These are phyloP conservation scores for Platichthys stellatus DNA, from an alignment of 2,113 vertebrate species.

Conservation along the genomic window DNA sequence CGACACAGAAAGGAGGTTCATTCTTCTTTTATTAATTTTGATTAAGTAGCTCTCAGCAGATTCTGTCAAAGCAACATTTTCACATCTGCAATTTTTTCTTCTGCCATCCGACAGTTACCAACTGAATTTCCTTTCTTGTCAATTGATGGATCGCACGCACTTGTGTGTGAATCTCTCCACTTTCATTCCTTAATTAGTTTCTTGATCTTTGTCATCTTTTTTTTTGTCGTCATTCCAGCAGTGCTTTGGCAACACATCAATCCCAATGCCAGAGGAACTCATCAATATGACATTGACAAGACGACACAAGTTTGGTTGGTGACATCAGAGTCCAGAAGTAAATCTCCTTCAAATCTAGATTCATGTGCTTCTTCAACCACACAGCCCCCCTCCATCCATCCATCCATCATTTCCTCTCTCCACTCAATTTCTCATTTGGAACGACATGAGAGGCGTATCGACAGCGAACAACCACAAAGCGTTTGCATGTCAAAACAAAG, in stretches of 20 bases:
- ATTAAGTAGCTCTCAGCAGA: background rate
- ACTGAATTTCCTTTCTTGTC: background rate
- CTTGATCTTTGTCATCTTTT: background rate
- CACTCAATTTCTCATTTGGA: conserved; percentile 1
- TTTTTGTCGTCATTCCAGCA: conserved; percentile 21
- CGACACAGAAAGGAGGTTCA: background rate
- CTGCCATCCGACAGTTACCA: background rate
- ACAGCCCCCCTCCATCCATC: background rate
- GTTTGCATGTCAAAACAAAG: conserved; percentile 10
- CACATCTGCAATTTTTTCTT: too few species aligned
- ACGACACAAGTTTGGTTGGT: background rate
- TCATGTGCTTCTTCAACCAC: too few species aligned
- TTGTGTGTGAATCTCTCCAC: conserved; percentile 8
- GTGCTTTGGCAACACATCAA: conserved; percentile 28
- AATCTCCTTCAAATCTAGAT: background rate
- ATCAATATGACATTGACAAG: background rate
- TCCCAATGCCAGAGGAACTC: background rate
- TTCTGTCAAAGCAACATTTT: background rate
- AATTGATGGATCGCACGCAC: background rate
- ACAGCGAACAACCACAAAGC: conserved; percentile 14
- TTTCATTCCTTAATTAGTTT: conserved; percentile 17
- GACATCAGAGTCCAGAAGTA: conserved; percentile 6
- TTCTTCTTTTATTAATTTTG: background rate
- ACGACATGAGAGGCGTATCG: conserved; percentile 19
- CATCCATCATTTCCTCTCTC: background rate